Base-by-base conservation (phyloP, 2,797 vertebrate species). In the Cirrhinus molitorella region DNA sequence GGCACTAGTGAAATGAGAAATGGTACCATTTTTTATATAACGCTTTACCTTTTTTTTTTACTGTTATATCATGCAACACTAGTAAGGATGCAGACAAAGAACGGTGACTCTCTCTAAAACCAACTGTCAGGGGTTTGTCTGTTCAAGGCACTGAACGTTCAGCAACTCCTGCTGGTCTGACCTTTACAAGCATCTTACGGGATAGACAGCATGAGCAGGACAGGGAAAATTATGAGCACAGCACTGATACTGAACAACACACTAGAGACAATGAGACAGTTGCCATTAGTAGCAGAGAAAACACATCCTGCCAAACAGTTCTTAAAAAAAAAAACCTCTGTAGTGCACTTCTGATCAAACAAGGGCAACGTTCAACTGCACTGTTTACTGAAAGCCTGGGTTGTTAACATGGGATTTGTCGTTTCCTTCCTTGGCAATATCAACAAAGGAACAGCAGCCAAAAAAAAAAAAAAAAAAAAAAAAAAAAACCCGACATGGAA, bases 81-180 rank as follows among this genome's bases (percentile, higher is more conserved):
- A 21, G 0, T 8, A 28, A 51, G 14, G 13, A 19, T 51, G 40
- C 21, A 45, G 12, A 45, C 23, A 14, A 1, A 55, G 37, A 47
- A 37, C 9, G 28, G 17, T 49, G 19, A 28, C n/a, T 37, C 63
- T 51, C n/a, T 76, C 31, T 61, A 21, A 70, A 76, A 17, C 51
- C 40, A 37, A 40, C 37, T 28, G 53, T 49, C 53, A 53, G 47
- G 67, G 73, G 17, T 47, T 68, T 10, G 47, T 61, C 61, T 67
- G 37, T 76, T 79, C 63, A 85, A 70, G 74, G 65, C 21, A 63
- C 47, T 83, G 85, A 80, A 83, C 65, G 49, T 79, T 84, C 74
- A 72, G 71, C 34, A 79, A 67, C 81, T 84, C 84, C 61, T 70
- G 76, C 82, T 87, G 84, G 31, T 68, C 65, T 84, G 86, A 85